These are phyloP conservation scores for Lasioglossum morio DNA, from an alignment of 2,888 invertebrate genomes.

Conservation along the genomic window DNA sequence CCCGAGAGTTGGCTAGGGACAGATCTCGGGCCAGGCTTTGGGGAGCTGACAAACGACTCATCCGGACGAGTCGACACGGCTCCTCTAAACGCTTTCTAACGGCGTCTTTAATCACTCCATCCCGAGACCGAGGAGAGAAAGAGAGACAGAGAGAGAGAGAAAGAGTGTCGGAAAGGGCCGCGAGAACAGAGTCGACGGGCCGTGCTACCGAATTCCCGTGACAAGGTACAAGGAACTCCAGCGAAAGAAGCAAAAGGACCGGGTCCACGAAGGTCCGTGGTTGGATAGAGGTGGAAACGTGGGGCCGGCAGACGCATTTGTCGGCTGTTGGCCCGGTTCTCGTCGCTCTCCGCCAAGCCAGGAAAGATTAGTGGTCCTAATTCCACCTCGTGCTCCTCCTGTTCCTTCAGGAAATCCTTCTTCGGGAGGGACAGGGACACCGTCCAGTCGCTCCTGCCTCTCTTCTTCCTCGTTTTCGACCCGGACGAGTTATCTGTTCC, in stretches of 20 bases:
- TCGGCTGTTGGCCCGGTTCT: slow-evolving; percentile 76
- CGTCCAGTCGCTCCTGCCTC: background rate
- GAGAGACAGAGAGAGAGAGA: background rate
- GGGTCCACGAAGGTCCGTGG: slow-evolving; percentile 29
- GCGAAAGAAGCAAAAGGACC: slow-evolving; percentile 21
- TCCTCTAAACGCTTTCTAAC: slow-evolving; percentile 41
- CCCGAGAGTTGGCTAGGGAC: background rate
- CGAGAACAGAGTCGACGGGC: slow-evolving; percentile 42
- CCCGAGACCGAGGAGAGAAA: background rate
- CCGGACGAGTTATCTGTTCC: slow-evolving; percentile 64
- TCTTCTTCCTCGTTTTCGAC: background rate
- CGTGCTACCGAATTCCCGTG: slow-evolving; percentile 68
- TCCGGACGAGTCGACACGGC: background rate
- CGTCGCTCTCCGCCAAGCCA: slow-evolving; percentile 66
- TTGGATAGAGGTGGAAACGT: slow-evolving; percentile 42
- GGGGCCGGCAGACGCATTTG: slow-evolving; percentile 78
- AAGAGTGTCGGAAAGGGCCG: slow-evolving; percentile 31
- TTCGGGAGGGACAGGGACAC: background rate
- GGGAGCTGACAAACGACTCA: slow-evolving; percentile 30
- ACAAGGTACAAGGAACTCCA: slow-evolving; percentile 59
- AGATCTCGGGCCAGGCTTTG: background rate
- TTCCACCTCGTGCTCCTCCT: slow-evolving; percentile 54
- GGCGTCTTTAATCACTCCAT: slow-evolving; percentile 59
- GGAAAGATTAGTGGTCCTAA: slow-evolving; percentile 75
- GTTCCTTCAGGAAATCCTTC: slow-evolving; percentile 51